These are phyloP conservation scores for Actinia equina DNA, from an alignment of 64 coral and sea anemone species.

Conservation along the genomic window DNA sequence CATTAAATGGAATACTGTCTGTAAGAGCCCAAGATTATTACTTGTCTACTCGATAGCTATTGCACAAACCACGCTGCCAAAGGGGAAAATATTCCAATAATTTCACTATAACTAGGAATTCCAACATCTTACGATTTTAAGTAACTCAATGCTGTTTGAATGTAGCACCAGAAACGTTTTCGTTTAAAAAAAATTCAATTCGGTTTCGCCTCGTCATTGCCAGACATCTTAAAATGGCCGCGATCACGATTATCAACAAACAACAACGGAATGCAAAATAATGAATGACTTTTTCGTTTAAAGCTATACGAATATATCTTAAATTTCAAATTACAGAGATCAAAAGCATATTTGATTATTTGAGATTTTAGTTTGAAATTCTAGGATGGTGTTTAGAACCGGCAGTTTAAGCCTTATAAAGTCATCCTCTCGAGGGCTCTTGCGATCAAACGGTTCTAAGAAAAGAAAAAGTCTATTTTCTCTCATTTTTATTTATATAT, in stretches of 20 bases:
- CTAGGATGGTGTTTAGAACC: not conserved
- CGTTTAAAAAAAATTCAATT: not conserved
- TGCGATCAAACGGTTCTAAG: not conserved
- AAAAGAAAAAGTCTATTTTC: not conserved
- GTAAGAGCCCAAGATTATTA: not conserved
- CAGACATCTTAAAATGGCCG: constrained; percentile 11
- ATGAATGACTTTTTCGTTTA: not conserved
- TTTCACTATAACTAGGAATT: not conserved
- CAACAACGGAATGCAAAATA: constrained; percentile 2
- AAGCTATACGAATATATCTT: not conserved
- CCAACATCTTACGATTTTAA: not conserved
- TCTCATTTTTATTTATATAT: not conserved
- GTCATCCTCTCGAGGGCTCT: not conserved
- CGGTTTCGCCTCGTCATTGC: not conserved
- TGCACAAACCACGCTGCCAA: not conserved
- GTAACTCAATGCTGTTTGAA: not conserved
- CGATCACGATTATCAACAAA: constrained; percentile 14
- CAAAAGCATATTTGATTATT: not conserved
- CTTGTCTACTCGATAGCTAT: not conserved
- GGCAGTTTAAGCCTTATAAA: not conserved
- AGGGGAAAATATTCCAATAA: not conserved
- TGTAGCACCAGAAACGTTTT: not conserved
- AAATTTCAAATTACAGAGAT: not conserved
- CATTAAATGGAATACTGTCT: not conserved
- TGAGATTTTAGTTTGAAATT: not conserved